A percentile compares a stretch with the other conserved stretches of the same genome.
Conservation (phyloP, 2,113 vertebrate genomes). For the Dipodomys stephensi region DNA sequence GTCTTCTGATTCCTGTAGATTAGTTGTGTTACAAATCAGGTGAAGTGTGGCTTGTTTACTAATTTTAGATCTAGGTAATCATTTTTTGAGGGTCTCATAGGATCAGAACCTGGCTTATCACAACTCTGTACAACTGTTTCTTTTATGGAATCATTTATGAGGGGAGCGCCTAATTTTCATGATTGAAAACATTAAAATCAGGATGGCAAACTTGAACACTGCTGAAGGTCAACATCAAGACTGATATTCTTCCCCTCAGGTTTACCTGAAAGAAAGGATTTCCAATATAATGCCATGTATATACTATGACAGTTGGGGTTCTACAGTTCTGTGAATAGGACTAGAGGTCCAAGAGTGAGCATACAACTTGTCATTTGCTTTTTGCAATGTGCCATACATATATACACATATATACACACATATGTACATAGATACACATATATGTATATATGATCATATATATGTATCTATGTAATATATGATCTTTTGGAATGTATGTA, state of each 20-base stretch:
- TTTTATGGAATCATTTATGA: not conserved
- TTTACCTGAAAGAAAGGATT: not conserved
- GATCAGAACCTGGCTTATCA: not conserved
- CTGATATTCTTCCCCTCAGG: not conserved
- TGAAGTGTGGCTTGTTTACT: slow-evolving; percentile 3
- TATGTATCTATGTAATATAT: too few species aligned
- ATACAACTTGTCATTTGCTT: not conserved
- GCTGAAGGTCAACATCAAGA: not conserved
- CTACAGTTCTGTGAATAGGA: not conserved
- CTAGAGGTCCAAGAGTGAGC: not conserved
- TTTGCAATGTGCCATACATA: slow-evolving; percentile 37
- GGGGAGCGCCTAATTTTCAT: not conserved
- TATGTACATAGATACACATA: too few species aligned
- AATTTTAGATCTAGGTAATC: not conserved
- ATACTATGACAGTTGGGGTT: not conserved
- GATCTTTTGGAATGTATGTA: too few species aligned
- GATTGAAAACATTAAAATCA: not conserved
- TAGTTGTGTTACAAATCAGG: not conserved
- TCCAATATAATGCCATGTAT: not conserved
- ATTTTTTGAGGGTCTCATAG: not conserved
- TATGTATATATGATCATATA: too few species aligned
- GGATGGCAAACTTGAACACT: not conserved
- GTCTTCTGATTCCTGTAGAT: slow-evolving; percentile 66
- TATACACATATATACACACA: too few species aligned
- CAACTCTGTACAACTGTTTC: not conserved